Percentiles rank a stretch among this genome's conserved stretches.
Conservation (phyloP, 2,888 invertebrate species). For the Lacanobia oleracea region DNA sequence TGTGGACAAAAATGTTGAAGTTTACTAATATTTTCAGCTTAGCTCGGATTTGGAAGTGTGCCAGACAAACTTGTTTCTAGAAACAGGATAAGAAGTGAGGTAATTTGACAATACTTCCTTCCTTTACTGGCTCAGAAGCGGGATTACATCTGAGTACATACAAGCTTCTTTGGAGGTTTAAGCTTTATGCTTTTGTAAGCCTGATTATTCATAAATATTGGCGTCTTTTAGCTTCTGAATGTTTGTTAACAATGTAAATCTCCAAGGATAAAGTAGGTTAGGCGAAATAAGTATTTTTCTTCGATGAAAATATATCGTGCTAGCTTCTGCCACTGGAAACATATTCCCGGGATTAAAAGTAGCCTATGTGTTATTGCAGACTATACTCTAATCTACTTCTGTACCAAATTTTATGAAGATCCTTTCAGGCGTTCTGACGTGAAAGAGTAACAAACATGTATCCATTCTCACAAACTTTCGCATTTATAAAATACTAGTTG, state of each 20-base stretch:
- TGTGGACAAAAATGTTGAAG: constrained; percentile 7
- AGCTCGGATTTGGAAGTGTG: neutral
- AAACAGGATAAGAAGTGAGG: constrained; percentile 3
- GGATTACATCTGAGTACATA: neutral
- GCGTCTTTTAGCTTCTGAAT: neutral
- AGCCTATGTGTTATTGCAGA: no score
- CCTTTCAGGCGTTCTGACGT: no score
- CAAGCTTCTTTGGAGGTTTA: neutral
- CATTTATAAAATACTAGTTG: no score
- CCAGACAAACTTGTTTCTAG: constrained; percentile 14
- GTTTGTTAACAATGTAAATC: neutral
- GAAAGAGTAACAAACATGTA: no score
- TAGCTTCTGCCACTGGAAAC: no score
- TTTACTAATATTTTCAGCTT: neutral
- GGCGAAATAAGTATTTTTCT: neutral
- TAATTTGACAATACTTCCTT: constrained; percentile 5
- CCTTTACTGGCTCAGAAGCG: neutral
- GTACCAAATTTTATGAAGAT: no score
- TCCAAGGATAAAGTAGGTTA: neutral
- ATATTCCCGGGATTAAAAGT: no score
- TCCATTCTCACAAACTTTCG: no score
- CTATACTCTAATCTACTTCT: no score
- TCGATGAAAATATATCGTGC: neutral
- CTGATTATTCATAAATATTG: neutral
- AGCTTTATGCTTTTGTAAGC: neutral